Evolutionary conservation across 2,888 invertebrate genomes (phyloP).

Genomic region (Drosophila macrospina): DNA sequence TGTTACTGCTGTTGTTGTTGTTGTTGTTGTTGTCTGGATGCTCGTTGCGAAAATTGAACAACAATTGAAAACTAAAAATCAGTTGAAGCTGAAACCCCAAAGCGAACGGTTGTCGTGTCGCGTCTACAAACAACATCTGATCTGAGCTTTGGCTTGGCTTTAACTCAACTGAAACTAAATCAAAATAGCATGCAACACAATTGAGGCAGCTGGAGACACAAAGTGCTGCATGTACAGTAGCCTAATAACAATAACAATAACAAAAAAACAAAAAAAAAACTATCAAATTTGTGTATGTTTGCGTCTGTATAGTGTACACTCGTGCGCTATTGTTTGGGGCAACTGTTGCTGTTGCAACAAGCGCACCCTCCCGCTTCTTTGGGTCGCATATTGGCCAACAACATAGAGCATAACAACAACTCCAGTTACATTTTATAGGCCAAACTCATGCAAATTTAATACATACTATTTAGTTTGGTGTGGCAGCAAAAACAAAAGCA

Average conservation of each 20-base stretch:
- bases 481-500: constrained; percentile 24
- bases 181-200: constrained; percentile 37
- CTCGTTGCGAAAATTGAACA: constrained; percentile 60
- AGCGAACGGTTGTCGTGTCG: constrained; percentile 63
- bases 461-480: constrained; percentile 39
- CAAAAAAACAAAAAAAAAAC: too few species aligned
- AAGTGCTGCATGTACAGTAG: constrained; percentile 26
- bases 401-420: constrained; percentile 36
- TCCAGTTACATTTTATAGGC: constrained; percentile 38
- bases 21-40: constrained; percentile 38
- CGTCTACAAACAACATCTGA: constrained; percentile 12
- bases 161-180: background rate
- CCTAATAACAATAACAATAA: constrained; percentile 55
- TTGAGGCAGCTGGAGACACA: constrained; percentile 36
- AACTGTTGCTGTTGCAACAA: constrained; percentile 54
- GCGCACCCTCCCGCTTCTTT: constrained; percentile 69
- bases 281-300: constrained; percentile 39
- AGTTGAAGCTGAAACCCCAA: constrained; percentile 69
- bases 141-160: constrained; percentile 14
- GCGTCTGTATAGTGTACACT: constrained; percentile 22
- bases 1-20: background rate
- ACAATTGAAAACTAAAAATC: constrained; percentile 71
- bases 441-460: constrained; percentile 52
- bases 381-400: constrained; percentile 63
- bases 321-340: constrained; percentile 63